Evolutionary conservation across 2,888 invertebrate genomes (phyloP).

Genomic region (Sesia apiformis): DNA sequence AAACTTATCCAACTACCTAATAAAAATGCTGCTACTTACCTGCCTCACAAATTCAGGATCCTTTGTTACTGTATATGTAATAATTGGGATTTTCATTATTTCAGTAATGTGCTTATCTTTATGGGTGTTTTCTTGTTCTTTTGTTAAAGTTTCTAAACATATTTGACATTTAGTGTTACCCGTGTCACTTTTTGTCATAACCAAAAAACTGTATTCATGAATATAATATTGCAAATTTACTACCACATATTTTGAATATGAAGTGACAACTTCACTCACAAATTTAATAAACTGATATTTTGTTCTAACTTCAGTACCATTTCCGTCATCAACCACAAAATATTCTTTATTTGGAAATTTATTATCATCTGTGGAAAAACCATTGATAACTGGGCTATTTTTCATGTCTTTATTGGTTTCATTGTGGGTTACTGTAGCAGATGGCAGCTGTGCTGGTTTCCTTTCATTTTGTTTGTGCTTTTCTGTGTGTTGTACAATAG

Average conservation of each 20-base stretch:
- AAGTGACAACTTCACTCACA: not conserved
- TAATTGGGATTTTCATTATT: not conserved
- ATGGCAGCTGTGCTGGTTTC: too few species aligned
- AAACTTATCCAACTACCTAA: too few species aligned
- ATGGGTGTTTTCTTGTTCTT: not conserved
- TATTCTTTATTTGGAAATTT: too few species aligned
- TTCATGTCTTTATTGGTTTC: too few species aligned
- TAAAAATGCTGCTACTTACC: conserved; percentile 16
- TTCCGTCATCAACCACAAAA: too few species aligned
- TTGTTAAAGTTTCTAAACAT: not conserved
- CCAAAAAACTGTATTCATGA: not conserved
- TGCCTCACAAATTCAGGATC: conserved; percentile 35
- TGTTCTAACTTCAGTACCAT: too few species aligned
- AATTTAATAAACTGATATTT: too few species aligned
- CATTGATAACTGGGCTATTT: too few species aligned
- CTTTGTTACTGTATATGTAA: conserved; percentile 4
- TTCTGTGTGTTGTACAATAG: conserved; percentile 19
- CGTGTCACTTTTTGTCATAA: not conserved
- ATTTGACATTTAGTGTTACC: not conserved
- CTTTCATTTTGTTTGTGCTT: conserved; percentile 16
- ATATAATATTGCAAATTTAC: not conserved
- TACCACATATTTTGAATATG: not conserved
- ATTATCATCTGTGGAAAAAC: too few species aligned
- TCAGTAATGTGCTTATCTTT: not conserved
- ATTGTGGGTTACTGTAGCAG: too few species aligned